Base-by-base conservation (phyloP, 1,140 invertebrate genomes). In the Bombus pascuorum region DNA sequence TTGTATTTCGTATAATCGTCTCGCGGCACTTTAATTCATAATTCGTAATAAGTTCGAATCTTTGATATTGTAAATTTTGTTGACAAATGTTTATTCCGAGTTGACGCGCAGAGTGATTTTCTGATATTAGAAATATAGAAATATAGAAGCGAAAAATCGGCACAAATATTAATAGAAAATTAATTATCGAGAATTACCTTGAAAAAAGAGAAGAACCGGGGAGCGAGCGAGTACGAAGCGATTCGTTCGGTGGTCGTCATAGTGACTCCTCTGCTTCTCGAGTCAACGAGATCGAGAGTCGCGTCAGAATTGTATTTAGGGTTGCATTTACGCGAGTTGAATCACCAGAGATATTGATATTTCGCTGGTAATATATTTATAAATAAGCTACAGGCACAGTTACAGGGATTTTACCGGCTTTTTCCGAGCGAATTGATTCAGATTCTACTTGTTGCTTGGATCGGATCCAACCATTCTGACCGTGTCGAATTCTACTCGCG, bases 381-480 rank as follows among this genome's bases (percentile, higher is more conserved):
- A 80, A 70, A 70, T 80, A 70, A 77, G 65, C 59, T 59, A 32
- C 18, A 34, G 32, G 3, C 13, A 42, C 34, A 10, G 15, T n/a
- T 53, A 71, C 65, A 18, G n/a, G 18, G n/a, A 12, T 81, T 47
- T 28, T 25, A 13, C 9, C 32, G 22, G 47, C 59, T 82, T 59
- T 47, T 65, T 39, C 25, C 53, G 22, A 15, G 22, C 34, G 44
- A 77, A 68, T 77, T 34, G 28, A 39, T 32, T 68, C 81, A 76
- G 34, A 66, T 68, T 83, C 62, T 53, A 83, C 73, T 73, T 68
- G 57, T n/a, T 42, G 34, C 28, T 83, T 83, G 81, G 81, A 68
- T 12, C 25, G 25, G 4, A 12, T 76, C 81, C 81, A 83, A 77
- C 62, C 47, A 53, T 68, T 37, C 10, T 15, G 34, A n/a, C 59